Evolutionary conservation across 2,113 vertebrate species (phyloP).

Genomic region (Eretmochelys imbricata): DNA sequence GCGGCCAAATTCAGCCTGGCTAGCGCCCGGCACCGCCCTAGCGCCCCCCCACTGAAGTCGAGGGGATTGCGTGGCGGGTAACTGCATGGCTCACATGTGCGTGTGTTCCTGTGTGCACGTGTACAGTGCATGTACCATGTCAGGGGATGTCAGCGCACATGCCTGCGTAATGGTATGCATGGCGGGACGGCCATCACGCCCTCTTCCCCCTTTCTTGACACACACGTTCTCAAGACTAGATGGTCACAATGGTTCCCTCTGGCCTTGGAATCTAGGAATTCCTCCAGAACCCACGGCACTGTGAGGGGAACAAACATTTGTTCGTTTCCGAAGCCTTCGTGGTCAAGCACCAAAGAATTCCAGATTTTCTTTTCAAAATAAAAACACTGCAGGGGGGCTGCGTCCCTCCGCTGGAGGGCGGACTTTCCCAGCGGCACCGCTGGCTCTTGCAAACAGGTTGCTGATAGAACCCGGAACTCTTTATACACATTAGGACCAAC

Average conservation of each 20-base stretch:
- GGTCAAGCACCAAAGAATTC: not conserved
- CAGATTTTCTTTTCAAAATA: not conserved
- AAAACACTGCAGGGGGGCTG: not conserved
- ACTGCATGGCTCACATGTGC: too few relatives aligned
- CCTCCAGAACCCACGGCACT: not conserved
- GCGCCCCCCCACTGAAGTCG: not conserved
- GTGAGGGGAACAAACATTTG: not conserved
- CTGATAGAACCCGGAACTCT: not conserved
- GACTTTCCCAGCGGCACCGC: too few relatives aligned
- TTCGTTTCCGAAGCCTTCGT: not conserved
- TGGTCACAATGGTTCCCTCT: not conserved
- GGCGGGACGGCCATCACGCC: not conserved
- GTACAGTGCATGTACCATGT: not conserved
- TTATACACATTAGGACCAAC: not conserved
- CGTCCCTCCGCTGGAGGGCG: not conserved
- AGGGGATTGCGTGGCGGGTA: too few relatives aligned
- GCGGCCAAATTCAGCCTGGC: not conserved
- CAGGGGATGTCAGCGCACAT: not conserved
- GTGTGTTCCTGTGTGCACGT: not conserved
- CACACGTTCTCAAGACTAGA: not conserved
- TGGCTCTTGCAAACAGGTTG: not conserved
- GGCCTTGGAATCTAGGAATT: not conserved
- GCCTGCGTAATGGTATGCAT: not conserved
- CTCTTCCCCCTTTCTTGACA: not conserved
- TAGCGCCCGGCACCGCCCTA: too few relatives aligned